Evolutionary conservation across 2,888 invertebrate species (phyloP).

Genomic region (Halocaridina rubra): DNA sequence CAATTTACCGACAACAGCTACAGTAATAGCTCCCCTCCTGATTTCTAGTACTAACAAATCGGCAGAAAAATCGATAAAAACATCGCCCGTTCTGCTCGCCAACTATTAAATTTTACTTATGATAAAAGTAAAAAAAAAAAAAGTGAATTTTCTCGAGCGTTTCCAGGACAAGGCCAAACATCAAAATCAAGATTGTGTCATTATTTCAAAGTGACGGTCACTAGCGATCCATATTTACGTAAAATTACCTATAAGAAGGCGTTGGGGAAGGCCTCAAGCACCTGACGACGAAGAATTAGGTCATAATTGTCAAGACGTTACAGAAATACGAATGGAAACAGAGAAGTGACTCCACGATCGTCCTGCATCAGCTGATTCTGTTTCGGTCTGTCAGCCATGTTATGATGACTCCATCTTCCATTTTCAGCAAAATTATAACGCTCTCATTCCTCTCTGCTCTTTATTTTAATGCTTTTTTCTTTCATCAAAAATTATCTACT

Average conservation of each 20-base stretch:
- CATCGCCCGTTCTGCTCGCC: no score
- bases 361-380: constrained; percentile 47
- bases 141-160: background rate
- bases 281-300: constrained; percentile 17
- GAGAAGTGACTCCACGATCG: background rate
- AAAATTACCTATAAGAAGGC: constrained; percentile 26
- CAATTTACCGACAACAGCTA: no score
- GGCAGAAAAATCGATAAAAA: no score
- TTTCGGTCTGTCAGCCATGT: constrained; percentile 46
- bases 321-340: background rate
- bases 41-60: no score
- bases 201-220: background rate
- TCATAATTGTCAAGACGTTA: constrained; percentile 23
- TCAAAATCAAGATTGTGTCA: background rate
- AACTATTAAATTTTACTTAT: no score
- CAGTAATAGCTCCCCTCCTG: no score
- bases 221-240: background rate
- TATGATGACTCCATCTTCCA: background rate
- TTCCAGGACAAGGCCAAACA: background rate
- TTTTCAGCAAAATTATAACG: background rate
- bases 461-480: background rate
- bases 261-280: constrained; percentile 32
- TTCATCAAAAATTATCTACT: background rate
- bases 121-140: no score
- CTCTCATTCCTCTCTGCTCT: background rate